These are phyloP conservation scores for Oxycera nigricornis DNA, from an alignment of 2,888 invertebrate species.

Conservation along the genomic window DNA sequence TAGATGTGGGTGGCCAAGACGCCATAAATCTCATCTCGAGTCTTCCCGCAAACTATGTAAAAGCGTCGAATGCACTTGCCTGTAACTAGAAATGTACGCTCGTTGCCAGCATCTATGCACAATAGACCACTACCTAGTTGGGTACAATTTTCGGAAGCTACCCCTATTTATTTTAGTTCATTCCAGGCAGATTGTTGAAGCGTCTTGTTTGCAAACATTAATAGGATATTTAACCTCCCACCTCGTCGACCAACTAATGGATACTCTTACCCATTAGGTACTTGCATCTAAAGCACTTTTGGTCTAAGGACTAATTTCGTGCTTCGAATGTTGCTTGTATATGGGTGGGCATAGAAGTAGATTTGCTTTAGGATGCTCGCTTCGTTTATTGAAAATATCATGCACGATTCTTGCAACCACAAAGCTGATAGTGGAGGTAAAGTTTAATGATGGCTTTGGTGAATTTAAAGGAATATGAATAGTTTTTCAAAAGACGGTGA, in stretches of 20 bases:
- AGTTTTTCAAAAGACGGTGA: no score
- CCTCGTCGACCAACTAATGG: slow-evolving; percentile 41
- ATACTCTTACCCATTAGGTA: slow-evolving; percentile 19
- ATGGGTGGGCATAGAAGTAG: no score
- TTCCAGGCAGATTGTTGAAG: slow-evolving; percentile 15
- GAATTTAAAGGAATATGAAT: no score
- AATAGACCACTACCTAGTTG: slow-evolving; percentile 13
- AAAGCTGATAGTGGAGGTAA: no score
- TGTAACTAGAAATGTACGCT: neutral
- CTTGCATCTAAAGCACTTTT: slow-evolving; percentile 40
- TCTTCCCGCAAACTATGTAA: slow-evolving; percentile 29
- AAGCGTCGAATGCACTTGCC: slow-evolving; percentile 30
- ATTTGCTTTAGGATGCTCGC: no score
- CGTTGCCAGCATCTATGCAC: slow-evolving; percentile 1
- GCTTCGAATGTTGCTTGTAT: slow-evolving; percentile 22
- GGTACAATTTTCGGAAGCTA: slow-evolving; percentile 6
- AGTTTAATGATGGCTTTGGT: no score
- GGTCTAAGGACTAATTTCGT: slow-evolving; percentile 37
- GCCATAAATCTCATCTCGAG: slow-evolving; percentile 48
- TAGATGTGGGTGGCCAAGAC: slow-evolving; percentile 50
- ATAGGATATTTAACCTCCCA: slow-evolving; percentile 43
- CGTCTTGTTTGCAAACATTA: slow-evolving; percentile 42
- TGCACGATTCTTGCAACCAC: no score
- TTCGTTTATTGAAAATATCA: no score
- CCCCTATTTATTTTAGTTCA: slow-evolving; percentile 24